Evolutionary conservation across 2,797 vertebrate genomes (phyloP).

Genomic region (Phataginus tetradactyla): DNA sequence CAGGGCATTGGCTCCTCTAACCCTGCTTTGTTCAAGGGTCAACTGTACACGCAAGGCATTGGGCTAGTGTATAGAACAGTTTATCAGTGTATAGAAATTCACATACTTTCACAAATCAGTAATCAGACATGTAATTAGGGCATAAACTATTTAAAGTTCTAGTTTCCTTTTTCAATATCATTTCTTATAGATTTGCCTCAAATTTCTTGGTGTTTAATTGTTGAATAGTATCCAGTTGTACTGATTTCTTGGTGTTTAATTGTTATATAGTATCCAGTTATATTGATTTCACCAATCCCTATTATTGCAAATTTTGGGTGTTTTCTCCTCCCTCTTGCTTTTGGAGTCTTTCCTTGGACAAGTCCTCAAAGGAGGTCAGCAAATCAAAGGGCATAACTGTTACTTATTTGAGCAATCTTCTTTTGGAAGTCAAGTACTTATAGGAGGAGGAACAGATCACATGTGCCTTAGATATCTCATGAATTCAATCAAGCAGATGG

Average conservation of each 20-base stretch:
- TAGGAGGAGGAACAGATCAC: not conserved
- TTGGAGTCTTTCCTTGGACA: not conserved
- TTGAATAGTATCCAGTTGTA: not conserved
- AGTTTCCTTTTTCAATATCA: not conserved
- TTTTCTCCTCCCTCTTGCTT: not conserved
- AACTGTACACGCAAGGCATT: not conserved
- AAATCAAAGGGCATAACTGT: not conserved
- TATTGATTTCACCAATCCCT: not conserved
- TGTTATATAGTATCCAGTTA: not conserved
- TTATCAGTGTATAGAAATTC: not conserved
- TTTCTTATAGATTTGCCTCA: not conserved
- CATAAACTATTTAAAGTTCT: constrained; percentile 1
- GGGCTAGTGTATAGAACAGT: not conserved
- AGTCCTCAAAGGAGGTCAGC: constrained; percentile 44
- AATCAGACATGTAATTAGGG: not conserved
- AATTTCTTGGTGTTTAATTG: not conserved
- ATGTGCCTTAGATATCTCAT: not conserved
- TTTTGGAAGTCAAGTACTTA: constrained; percentile 9
- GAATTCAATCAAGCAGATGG: not conserved
- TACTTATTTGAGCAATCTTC: not conserved
- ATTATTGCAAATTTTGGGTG: not conserved
- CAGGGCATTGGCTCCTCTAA: no score
- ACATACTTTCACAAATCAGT: constrained; percentile 43
- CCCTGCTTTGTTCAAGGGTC: no score
- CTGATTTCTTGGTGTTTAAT: not conserved